phyloP scores from a whole-genome alignment of 2,113 vertebrate genomes.

The Antigone vipio region DNA sequence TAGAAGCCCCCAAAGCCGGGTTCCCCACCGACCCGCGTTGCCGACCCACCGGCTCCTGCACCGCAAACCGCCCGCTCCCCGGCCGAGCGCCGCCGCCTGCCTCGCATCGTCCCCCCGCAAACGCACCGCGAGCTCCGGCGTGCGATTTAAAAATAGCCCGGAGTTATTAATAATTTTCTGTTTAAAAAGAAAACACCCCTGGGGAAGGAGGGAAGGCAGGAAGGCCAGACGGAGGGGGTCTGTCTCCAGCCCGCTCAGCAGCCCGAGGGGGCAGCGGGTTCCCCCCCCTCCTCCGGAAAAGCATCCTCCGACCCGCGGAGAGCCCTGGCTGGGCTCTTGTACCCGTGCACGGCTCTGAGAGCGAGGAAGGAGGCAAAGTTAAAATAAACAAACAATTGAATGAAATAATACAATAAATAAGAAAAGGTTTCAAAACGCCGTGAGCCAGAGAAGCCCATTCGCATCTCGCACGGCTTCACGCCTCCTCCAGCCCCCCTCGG shows the following conservation, averaged over 20 bases:
- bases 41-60: not conserved
- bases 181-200: not conserved
- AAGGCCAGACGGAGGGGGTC: not conserved
- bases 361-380: not conserved
- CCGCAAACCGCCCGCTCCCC: not conserved
- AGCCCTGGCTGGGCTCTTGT: not conserved
- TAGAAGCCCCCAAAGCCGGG: accelerated
- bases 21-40: too few relatives aligned
- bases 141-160: not conserved
- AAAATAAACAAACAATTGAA: not conserved
- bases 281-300: not conserved
- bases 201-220: not conserved
- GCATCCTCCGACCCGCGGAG: not conserved
- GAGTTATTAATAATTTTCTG: conserved; percentile 23
- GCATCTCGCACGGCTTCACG: accelerated
- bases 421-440: accelerated
- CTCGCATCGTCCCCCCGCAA: not conserved
- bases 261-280: not conserved
- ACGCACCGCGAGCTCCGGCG: not conserved
- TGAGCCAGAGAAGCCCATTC: not conserved
- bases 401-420: not conserved
- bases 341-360: not conserved
- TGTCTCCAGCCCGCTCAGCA: not conserved
- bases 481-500: not conserved
- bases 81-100: not conserved